Percentiles rank a stretch among this genome's conserved stretches.
phyloP scores from a whole-genome alignment of 2,113 vertebrate species.

The Echinops telfairi region DNA sequence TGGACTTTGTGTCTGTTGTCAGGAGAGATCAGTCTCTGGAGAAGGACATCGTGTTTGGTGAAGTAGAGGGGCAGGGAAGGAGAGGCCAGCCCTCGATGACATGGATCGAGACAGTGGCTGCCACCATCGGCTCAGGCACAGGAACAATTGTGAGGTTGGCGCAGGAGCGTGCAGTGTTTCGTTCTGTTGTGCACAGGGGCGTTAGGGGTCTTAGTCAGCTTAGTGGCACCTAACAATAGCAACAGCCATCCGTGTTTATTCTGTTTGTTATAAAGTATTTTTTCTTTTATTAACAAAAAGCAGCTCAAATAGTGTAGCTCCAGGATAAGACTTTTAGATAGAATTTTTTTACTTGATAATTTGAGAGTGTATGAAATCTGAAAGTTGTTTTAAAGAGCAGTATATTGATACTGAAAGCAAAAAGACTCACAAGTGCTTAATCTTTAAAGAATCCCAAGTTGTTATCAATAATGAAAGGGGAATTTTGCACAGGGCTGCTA shows the following conservation, averaged over 20 bases:
- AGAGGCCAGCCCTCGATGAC: too few relatives aligned
- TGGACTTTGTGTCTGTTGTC: too few relatives aligned
- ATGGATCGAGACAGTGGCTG: too few relatives aligned
- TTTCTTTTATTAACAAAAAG: constrained; percentile 57
- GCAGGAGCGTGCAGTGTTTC: too few relatives aligned
- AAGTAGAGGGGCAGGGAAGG: too few relatives aligned
- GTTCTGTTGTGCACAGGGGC: too few relatives aligned
- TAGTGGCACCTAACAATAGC: too few relatives aligned
- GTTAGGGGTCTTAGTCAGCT: too few relatives aligned
- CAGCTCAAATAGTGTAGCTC: constrained; percentile 25
- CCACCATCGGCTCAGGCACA: too few relatives aligned
- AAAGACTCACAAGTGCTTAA: constrained; percentile 22
- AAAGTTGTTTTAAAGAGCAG: constrained; percentile 61
- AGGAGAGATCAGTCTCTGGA: too few relatives aligned
- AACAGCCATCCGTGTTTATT: background rate
- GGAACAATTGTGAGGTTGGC: too few relatives aligned
- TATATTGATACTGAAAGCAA: constrained; percentile 45
- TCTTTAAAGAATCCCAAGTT: constrained; percentile 56
- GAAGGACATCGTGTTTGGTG: too few relatives aligned
- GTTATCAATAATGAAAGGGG: constrained; percentile 53
- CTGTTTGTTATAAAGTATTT: constrained; percentile 22
- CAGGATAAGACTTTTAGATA: constrained; percentile 15
- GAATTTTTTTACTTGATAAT: constrained; percentile 61
- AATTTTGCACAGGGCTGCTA: constrained; percentile 40
- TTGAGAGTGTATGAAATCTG: background rate